Base-by-base conservation (phyloP, 2,113 vertebrate species). In the Montifringilla adamsi region DNA sequence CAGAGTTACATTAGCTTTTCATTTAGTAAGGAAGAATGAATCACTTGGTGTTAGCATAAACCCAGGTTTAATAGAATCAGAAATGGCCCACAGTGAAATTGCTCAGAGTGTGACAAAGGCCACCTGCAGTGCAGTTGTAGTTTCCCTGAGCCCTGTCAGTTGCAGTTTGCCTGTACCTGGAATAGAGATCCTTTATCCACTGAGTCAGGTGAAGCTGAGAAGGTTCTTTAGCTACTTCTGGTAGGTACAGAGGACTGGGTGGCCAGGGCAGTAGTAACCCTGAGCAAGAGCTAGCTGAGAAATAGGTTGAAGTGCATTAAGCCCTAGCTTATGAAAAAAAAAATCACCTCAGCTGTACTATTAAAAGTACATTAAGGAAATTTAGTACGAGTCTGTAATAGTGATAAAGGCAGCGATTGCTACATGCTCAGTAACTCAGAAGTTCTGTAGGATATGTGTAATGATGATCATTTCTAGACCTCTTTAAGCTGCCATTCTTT, bases 401-500 rank as follows among this genome's bases (percentile, higher is more conserved):
- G 1, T 43, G 23, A 74, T 52, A 69, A 59, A 73, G 91, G 78
- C 95, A 93, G 93, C 95, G 91, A 67, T 78, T 96, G 95, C 95
- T 97, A 95, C 87, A 55, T 93, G 18, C 85, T 88, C 46, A 72
- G 26, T 66, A 83, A 52, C n/a, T 74, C 67, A 70, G 22, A 70
- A 39, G n/a, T 80, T 67, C 31, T 50, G 43, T 55, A 47, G 59
- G 75, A n/a, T 76, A 23, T 43, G 60, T 84, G 44, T 58, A 46
- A 27, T 5, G 9, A 8, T 33, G 84, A 55, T 88, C 2, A 14
- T 44, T 77, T 84, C 47, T 70, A 75, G 79, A 92, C 78, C 41
- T 35, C 26, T 81, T 89, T 72, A 84, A 96, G 96, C 96, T 97
- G 96, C 94, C 95, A 9, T 96, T 97, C 66, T 89, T 96, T 94